These are phyloP conservation scores for Yasuhikotakia modesta DNA, from an alignment of 2,797 vertebrate species.

Conservation along the genomic window DNA sequence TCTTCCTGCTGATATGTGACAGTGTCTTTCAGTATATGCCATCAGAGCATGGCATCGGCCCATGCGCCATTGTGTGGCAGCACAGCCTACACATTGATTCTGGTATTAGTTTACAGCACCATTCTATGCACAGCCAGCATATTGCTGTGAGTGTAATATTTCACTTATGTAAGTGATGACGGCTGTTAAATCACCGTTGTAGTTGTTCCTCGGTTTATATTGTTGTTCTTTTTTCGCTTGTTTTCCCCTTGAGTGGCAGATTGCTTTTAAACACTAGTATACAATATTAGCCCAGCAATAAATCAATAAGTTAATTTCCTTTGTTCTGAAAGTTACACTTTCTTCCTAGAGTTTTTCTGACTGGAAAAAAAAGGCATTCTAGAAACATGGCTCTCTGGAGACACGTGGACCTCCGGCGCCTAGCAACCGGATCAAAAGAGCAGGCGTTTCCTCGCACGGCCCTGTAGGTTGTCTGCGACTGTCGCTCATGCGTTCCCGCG, in stretches of 20 bases:
- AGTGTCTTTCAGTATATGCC: slow-evolving; percentile 1
- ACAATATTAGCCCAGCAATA: slow-evolving; percentile 24
- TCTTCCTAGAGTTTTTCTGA: slow-evolving; percentile 20
- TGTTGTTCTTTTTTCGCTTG: neutral
- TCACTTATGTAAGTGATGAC: slow-evolving; percentile 37
- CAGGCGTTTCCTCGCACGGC: neutral
- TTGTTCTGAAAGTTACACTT: slow-evolving; percentile 18
- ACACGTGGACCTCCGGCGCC: neutral
- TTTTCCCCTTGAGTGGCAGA: slow-evolving; percentile 3
- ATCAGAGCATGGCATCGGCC: slow-evolving; percentile 25
- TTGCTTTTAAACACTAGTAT: slow-evolving; percentile 28
- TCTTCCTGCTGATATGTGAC: neutral
- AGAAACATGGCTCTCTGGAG: slow-evolving; percentile 19
- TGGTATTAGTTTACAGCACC: slow-evolving; percentile 40
- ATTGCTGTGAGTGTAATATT: slow-evolving; percentile 41
- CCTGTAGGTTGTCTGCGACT: too few species aligned
- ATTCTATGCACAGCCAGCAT: slow-evolving; percentile 35
- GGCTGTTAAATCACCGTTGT: slow-evolving; percentile 27
- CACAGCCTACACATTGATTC: slow-evolving; percentile 39
- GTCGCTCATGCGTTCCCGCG: neutral
- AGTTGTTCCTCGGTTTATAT: slow-evolving; percentile 13
- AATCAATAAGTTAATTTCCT: slow-evolving; percentile 28
- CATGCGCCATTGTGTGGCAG: slow-evolving; percentile 29
- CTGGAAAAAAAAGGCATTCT: slow-evolving; percentile 14
- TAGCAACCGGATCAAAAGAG: slow-evolving; percentile 33